These are phyloP conservation scores for Crepidodera aurea DNA, from an alignment of 2,888 invertebrate species.

Conservation along the genomic window DNA sequence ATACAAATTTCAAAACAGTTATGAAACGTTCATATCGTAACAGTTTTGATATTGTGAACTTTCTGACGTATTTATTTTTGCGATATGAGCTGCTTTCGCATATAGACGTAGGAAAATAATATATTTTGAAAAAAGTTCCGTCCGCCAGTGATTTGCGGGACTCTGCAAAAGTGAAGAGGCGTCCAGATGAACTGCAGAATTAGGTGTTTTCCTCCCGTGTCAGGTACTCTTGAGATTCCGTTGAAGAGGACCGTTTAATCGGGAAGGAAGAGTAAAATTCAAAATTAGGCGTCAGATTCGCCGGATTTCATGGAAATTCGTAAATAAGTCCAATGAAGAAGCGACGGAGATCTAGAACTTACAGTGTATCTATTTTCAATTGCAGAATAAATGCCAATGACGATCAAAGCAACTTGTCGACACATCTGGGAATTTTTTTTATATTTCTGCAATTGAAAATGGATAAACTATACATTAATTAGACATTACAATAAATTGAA, in stretches of 20 bases:
- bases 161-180: slow-evolving; percentile 38
- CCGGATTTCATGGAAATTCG: slow-evolving; percentile 30
- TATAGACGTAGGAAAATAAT: neutral
- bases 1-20: neutral
- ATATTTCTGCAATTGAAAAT: too few species aligned
- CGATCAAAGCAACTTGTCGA: too few species aligned
- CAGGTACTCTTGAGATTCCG: slow-evolving; percentile 29
- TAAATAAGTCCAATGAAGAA: slow-evolving; percentile 5
- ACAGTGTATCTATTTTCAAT: too few species aligned
- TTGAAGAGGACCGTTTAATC: slow-evolving; percentile 24
- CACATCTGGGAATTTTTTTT: too few species aligned
- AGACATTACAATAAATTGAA: too few species aligned
- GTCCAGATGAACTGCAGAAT: slow-evolving; percentile 55
- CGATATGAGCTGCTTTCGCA: too few species aligned
- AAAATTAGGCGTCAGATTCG: slow-evolving; percentile 17
- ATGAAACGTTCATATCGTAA: too few species aligned
- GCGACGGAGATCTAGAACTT: neutral
- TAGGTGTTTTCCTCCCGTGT: slow-evolving; percentile 44
- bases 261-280: slow-evolving; percentile 11
- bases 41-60: too few species aligned
- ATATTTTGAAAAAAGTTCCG: neutral
- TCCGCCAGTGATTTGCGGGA: neutral
- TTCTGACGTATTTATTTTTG: too few species aligned
- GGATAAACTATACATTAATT: too few species aligned
- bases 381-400: too few species aligned